These are phyloP conservation scores for Dastarcus helophoroides DNA, from an alignment of 2,888 invertebrate species.

Conservation along the genomic window DNA sequence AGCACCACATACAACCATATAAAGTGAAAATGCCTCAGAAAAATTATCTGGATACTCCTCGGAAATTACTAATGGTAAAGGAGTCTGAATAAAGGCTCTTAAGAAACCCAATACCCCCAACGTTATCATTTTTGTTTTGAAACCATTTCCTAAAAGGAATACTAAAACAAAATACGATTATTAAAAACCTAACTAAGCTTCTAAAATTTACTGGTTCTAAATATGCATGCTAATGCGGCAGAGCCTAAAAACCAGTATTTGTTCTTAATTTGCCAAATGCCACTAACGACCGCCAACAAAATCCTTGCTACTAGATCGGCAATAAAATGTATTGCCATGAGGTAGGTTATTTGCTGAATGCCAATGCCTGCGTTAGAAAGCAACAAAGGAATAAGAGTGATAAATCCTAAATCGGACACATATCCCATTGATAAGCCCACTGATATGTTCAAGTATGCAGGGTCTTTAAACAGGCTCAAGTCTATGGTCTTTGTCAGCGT, in stretches of 20 bases:
- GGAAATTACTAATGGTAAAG: slow-evolving; percentile 58
- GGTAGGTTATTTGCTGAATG: slow-evolving; percentile 49
- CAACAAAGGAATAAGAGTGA: slow-evolving; percentile 55
- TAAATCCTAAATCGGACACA: slow-evolving; percentile 59
- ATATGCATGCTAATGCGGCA: slow-evolving; percentile 51
- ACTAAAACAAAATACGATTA: slow-evolving; percentile 35
- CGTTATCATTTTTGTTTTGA: slow-evolving; percentile 46
- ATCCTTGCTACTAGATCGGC: slow-evolving; percentile 58
- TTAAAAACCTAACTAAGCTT: neutral
- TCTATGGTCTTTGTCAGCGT: slow-evolving; percentile 49
- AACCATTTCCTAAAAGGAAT: slow-evolving; percentile 44
- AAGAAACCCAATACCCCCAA: slow-evolving; percentile 55
- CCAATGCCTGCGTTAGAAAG: slow-evolving; percentile 46
- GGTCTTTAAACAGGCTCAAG: slow-evolving; percentile 49
- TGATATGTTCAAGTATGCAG: slow-evolving; percentile 55
- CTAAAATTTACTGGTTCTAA: slow-evolving; percentile 49
- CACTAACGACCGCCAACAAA: slow-evolving; percentile 48
- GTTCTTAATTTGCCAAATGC: slow-evolving; percentile 49
- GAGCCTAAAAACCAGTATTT: slow-evolving; percentile 54
- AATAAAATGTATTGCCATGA: slow-evolving; percentile 57
- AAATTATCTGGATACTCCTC: slow-evolving; percentile 58
- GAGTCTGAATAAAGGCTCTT: slow-evolving; percentile 58
- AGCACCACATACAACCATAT: slow-evolving; percentile 58
- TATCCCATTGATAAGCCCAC: slow-evolving; percentile 57
- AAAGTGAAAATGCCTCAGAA: slow-evolving; percentile 61